Conservation (phyloP, 2,797 vertebrate species). For the Tamandua tetradactyla region DNA sequence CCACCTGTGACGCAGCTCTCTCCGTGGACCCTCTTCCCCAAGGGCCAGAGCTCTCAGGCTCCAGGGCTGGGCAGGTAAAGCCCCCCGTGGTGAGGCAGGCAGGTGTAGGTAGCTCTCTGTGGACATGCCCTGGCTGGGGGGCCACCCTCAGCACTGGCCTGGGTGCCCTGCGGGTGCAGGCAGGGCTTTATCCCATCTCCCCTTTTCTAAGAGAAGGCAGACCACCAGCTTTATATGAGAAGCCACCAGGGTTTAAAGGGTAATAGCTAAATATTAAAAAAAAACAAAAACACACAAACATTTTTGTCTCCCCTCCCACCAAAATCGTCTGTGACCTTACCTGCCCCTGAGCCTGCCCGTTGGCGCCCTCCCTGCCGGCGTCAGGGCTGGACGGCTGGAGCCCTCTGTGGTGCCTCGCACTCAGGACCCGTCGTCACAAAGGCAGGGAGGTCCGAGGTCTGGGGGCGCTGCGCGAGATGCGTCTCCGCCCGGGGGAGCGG, state of each 20-base stretch:
- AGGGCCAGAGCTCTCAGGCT: too few relatives aligned
- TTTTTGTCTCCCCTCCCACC: not conserved
- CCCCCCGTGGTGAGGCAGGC: too few relatives aligned
- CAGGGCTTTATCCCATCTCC: too few relatives aligned
- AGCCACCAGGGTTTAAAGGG: not conserved
- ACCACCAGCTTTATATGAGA: not conserved
- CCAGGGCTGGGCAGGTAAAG: too few relatives aligned
- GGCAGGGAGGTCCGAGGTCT: rapidly evolving
- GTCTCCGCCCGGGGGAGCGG: not conserved
- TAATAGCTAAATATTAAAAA: not conserved
- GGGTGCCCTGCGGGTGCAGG: too few relatives aligned
- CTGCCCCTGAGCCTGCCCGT: not conserved
- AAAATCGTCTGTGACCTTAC: not conserved
- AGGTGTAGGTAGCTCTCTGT: too few relatives aligned
- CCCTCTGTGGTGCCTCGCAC: not conserved
- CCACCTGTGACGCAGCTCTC: too few relatives aligned
- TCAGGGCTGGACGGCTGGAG: rapidly evolving
- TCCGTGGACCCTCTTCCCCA: too few relatives aligned
- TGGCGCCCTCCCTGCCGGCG: too few relatives aligned
- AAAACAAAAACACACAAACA: not conserved
- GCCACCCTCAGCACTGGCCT: too few relatives aligned
- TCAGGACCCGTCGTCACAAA: not conserved
- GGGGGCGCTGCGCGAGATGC: rapidly evolving
- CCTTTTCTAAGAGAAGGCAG: too few relatives aligned
- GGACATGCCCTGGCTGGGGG: too few relatives aligned